These are phyloP conservation scores for Neolamprologus tretocephalus DNA, from an alignment of 2,113 vertebrate genomes.

Conservation along the genomic window DNA sequence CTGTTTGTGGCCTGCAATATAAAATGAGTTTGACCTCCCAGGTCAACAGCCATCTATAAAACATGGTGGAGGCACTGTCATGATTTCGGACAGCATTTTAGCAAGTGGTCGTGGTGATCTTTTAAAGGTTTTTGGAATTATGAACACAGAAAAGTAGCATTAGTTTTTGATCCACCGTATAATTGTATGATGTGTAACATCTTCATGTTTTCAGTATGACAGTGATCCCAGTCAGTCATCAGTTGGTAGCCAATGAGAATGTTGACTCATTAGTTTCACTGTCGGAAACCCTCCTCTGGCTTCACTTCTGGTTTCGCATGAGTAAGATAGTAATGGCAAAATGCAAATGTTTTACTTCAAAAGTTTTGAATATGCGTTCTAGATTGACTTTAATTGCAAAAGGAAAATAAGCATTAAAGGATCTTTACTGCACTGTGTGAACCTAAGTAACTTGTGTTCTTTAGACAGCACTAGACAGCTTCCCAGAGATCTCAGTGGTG, in stretches of 20 bases:
- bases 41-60: background rate
- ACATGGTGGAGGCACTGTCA: background rate
- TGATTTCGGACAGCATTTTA: background rate
- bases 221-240: background rate
- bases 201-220: background rate
- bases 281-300: background rate
- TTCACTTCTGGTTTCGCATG: background rate
- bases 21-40: background rate
- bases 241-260: background rate
- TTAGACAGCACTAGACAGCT: conserved; percentile 92
- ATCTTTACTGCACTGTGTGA: background rate
- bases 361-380: background rate
- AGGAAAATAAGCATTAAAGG: background rate
- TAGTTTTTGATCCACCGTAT: background rate
- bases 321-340: background rate
- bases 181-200: background rate
- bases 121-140: background rate
- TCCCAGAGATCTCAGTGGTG: conserved; percentile 90
- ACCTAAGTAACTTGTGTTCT: background rate
- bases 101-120: background rate
- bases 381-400: background rate
- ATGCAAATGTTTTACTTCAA: background rate
- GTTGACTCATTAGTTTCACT: background rate
- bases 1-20: background rate
- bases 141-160: background rate